A percentile compares a stretch with the other conserved stretches of the same genome.
These are phyloP conservation scores for Falco concolor DNA, from an alignment of 2,797 vertebrate genomes.

Conservation along the genomic window DNA sequence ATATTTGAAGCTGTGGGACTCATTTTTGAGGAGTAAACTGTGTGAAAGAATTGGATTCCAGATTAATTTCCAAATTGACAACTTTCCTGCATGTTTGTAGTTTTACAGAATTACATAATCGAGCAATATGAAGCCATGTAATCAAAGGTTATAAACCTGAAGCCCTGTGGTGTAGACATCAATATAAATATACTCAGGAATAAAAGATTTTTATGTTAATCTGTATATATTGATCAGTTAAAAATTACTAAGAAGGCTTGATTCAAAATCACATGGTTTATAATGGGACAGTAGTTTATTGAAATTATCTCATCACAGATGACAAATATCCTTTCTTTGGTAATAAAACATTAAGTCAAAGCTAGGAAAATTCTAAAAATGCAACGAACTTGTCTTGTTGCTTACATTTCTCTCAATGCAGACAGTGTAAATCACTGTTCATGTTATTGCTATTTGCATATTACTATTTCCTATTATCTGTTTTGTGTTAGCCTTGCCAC, in stretches of 20 bases:
- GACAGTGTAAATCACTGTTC: not conserved
- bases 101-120: not conserved
- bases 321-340: not conserved
- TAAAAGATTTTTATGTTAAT: not conserved
- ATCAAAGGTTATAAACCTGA: not conserved
- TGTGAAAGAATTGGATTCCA: not conserved
- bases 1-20: conserved; percentile 5
- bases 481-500: not conserved
- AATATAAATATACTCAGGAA: not conserved
- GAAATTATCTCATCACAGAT: not conserved
- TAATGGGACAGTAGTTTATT: not conserved
- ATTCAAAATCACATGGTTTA: not conserved
- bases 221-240: not conserved
- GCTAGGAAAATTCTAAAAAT: not conserved
- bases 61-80: conserved; percentile 24
- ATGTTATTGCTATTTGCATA: not conserved
- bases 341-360: not conserved
- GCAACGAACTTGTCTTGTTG: not conserved
- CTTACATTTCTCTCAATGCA: not conserved
- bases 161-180: not conserved
- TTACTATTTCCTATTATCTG: not conserved
- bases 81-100: not conserved
- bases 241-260: not conserved
- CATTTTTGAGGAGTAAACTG: not conserved
- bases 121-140: not conserved